These are phyloP conservation scores for Leptobrachium leishanense DNA, from an alignment of 2,113 vertebrate genomes.

Conservation along the genomic window DNA sequence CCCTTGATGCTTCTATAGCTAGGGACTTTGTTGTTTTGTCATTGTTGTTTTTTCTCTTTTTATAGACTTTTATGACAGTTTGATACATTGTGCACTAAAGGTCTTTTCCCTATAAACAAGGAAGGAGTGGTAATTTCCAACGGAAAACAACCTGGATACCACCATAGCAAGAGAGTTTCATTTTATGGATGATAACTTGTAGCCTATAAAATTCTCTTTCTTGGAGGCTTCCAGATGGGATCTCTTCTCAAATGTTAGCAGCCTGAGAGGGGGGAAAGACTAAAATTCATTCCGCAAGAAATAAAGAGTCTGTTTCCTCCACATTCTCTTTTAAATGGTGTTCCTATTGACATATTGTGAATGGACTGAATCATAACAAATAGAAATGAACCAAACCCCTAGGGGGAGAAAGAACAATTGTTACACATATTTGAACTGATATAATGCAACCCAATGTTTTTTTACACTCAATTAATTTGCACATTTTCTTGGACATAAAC, in stretches of 20 bases:
- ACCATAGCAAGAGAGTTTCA: conserved; percentile 34
- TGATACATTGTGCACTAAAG: conserved; percentile 15
- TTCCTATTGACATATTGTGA: conserved; percentile 63
- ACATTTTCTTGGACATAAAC: conserved; percentile 59
- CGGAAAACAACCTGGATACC: conserved; percentile 22
- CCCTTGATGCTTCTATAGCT: no score
- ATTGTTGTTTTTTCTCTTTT: neutral
- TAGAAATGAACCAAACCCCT: conserved; percentile 70
- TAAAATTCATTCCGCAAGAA: conserved; percentile 60
- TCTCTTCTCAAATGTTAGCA: conserved; percentile 48
- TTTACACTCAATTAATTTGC: conserved; percentile 83
- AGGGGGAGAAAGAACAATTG: conserved; percentile 73
- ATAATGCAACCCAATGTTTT: conserved; percentile 73
- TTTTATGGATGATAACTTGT: conserved; percentile 47
- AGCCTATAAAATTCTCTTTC: conserved; percentile 45
- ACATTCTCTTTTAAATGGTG: conserved; percentile 57
- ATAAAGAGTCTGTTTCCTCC: conserved; percentile 61
- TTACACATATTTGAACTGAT: conserved; percentile 75
- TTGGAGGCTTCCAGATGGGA: conserved; percentile 60
- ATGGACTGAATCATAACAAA: conserved; percentile 58
- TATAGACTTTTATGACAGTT: conserved; percentile 1
- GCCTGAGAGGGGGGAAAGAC: conserved; percentile 52
- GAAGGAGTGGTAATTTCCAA: conserved; percentile 18
- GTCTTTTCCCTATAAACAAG: conserved; percentile 21
- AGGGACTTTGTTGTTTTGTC: no score